Conservation (phyloP, 2,113 vertebrate species). For the Morone chrysops region DNA sequence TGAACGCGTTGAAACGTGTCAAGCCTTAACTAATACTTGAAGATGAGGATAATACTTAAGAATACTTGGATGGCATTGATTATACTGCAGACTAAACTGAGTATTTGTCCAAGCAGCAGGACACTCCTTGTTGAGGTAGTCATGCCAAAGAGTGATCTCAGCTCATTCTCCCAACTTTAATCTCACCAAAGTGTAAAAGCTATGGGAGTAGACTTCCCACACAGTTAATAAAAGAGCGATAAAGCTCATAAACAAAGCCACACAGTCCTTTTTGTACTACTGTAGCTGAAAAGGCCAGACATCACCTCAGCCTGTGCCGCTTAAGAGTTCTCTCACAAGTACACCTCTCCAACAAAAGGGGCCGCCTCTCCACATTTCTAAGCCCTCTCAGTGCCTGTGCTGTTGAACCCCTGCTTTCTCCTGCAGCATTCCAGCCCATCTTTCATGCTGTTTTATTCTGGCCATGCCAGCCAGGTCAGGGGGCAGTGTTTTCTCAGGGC, state of each 20-base stretch:
- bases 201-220: constrained; percentile 67
- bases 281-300: constrained; percentile 74
- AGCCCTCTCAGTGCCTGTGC: constrained; percentile 63
- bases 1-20: background rate
- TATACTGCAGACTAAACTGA: constrained; percentile 5
- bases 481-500: constrained; percentile 80
- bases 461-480: constrained; percentile 77
- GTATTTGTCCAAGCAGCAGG: constrained; percentile 40
- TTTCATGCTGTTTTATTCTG: constrained; percentile 77
- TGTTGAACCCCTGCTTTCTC: constrained; percentile 73
- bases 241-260: constrained; percentile 65
- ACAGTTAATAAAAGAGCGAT: constrained; percentile 70
- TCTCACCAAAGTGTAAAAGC: constrained; percentile 65
- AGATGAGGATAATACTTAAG: constrained; percentile 3
- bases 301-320: constrained; percentile 60
- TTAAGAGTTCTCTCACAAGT: constrained; percentile 75
- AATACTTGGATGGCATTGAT: constrained; percentile 10
- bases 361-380: constrained; percentile 64
- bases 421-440: constrained; percentile 74
- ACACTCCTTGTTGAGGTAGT: constrained; percentile 22
- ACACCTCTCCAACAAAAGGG: constrained; percentile 58
- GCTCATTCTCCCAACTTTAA: constrained; percentile 64
- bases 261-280: constrained; percentile 51
- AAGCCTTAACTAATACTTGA: background rate
- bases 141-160: constrained; percentile 65